A percentile compares a stretch with the other conserved stretches of the same genome.
These are phyloP conservation scores for Sphecodes monilicornis DNA, from an alignment of 2,888 invertebrate genomes.

Conservation along the genomic window DNA sequence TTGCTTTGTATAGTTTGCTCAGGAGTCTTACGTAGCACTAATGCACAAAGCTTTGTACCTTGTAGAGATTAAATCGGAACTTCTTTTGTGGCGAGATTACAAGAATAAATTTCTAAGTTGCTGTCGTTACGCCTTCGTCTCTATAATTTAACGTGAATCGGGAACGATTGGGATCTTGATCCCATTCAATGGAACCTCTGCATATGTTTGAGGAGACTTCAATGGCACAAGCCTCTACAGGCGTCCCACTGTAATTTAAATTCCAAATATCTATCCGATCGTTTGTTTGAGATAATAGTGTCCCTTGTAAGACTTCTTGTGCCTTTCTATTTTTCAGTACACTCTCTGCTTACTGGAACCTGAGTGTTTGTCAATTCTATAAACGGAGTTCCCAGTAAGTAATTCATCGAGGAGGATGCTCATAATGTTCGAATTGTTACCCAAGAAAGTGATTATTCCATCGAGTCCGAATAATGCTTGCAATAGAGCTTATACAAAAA, in stretches of 20 bases:
- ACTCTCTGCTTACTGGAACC: not conserved
- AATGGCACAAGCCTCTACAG: not conserved
- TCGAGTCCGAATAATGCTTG: not conserved
- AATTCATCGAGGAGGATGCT: not conserved
- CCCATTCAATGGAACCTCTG: slow-evolving; percentile 5
- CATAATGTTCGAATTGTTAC: not conserved
- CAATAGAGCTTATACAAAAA: not conserved
- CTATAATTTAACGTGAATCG: not conserved
- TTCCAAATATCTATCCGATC: slow-evolving; percentile 1
- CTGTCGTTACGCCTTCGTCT: not conserved
- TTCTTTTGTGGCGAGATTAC: not conserved
- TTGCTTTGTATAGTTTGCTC: not conserved
- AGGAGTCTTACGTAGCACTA: not conserved
- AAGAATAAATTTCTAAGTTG: not conserved
- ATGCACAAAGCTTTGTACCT: not conserved
- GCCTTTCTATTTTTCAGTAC: not conserved
- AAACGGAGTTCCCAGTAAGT: not conserved
- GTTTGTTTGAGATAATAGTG: not conserved
- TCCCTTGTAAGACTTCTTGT: not conserved
- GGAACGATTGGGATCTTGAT: slow-evolving; percentile 1
- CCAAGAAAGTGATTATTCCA: not conserved
- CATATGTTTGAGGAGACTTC: not conserved
- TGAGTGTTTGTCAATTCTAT: not conserved
- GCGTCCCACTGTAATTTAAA: not conserved
- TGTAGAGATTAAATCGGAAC: not conserved